Conservation (phyloP, 2,113 vertebrate species). For the Struthio camelus region DNA sequence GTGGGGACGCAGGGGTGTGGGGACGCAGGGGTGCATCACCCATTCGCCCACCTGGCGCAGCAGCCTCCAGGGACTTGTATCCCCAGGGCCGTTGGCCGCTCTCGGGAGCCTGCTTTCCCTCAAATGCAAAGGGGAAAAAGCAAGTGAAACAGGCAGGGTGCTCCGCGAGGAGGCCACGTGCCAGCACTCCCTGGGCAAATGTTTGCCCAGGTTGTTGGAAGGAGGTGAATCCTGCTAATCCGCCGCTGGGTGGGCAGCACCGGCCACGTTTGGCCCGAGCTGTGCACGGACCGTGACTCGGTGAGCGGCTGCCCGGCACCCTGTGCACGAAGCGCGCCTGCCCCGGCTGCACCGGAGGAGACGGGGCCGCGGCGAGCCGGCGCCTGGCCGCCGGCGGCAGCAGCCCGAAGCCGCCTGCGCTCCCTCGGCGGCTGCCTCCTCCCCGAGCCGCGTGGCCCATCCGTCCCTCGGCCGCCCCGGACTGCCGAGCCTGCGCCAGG, state of each 20-base stretch:
- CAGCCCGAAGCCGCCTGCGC: too few species aligned
- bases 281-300: fast-evolving
- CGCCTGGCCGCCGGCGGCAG: too few species aligned
- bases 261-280: neutral
- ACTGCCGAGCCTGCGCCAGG: neutral
- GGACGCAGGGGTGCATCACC: too few species aligned
- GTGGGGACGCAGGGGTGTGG: neutral
- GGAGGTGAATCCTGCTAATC: neutral
- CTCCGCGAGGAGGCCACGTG: neutral
- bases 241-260: neutral
- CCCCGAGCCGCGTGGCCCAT: fast-evolving
- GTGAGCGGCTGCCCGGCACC: too few species aligned
- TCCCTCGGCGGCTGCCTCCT: too few species aligned
- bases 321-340: fast-evolving
- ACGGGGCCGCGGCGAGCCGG: too few species aligned
- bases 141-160: neutral
- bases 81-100: neutral
- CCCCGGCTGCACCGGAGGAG: too few species aligned
- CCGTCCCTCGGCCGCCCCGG: neutral
- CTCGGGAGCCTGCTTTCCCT: neutral
- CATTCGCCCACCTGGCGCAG: neutral
- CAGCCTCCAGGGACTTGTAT: neutral
- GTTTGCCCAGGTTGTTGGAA: neutral
- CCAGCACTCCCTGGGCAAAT: neutral
- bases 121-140: too few species aligned